Conservation (phyloP, 2,113 vertebrate genomes). For the Anhinga rufa region DNA sequence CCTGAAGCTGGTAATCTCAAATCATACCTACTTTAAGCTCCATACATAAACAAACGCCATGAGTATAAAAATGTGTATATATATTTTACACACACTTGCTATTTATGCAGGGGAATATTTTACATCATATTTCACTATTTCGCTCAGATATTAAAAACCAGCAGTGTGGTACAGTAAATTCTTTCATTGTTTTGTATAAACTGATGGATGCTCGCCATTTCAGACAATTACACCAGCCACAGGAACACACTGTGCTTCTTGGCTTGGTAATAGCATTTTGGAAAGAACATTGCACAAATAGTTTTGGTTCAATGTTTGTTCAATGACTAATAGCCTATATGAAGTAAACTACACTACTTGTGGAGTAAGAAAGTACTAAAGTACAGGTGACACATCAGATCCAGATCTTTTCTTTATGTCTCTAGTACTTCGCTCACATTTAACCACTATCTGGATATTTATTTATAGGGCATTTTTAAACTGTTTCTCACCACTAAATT, state of each 20-base stretch:
- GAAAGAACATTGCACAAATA: neutral
- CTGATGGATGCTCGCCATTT: neutral
- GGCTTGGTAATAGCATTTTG: neutral
- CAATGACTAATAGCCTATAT: neutral
- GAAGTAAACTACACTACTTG: neutral
- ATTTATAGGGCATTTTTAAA: neutral
- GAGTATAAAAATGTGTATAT: neutral
- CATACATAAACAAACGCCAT: fast-evolving
- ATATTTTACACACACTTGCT: neutral
- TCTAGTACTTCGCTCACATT: neutral
- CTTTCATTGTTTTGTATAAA: neutral
- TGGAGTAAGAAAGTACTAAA: neutral
- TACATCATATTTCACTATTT: neutral
- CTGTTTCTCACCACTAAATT: neutral
- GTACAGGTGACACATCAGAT: neutral
- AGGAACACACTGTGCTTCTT: neutral
- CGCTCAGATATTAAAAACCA: neutral
- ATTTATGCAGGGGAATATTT: neutral
- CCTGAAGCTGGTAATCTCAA: neutral
- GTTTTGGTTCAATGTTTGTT: neutral
- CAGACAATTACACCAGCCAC: neutral
- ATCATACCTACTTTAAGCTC: neutral
- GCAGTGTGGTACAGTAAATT: neutral
- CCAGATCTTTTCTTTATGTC: neutral
- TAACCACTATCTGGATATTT: neutral